These are phyloP conservation scores for Todiramphus chloris DNA, from an alignment of 2,113 vertebrate species.

Conservation along the genomic window DNA sequence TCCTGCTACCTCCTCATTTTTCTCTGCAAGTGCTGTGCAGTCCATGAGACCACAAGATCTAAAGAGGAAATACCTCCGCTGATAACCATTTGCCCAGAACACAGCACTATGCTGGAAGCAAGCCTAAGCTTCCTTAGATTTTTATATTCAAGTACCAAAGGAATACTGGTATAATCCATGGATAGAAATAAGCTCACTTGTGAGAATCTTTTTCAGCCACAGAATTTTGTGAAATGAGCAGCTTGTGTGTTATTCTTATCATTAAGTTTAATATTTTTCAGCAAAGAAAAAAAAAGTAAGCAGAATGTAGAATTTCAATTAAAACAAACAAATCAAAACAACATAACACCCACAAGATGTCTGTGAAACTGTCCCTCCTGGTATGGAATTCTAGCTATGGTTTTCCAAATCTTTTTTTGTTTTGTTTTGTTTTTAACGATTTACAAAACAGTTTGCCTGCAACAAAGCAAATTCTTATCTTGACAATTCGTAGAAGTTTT, in stretches of 20 bases:
- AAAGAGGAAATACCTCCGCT: neutral
- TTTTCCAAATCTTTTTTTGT: neutral
- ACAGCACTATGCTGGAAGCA: neutral
- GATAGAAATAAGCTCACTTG: neutral
- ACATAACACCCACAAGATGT: neutral
- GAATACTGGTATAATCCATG: neutral
- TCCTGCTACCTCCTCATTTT: neutral
- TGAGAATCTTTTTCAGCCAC: neutral
- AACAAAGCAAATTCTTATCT: neutral
- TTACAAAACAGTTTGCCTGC: neutral
- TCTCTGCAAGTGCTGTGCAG: neutral
- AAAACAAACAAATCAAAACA: slow-evolving; percentile 37
- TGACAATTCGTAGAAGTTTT: neutral
- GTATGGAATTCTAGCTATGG: neutral
- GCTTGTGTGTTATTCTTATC: slow-evolving; percentile 1
- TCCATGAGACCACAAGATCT: neutral
- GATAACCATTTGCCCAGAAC: neutral
- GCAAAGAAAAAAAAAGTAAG: neutral
- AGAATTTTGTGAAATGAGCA: slow-evolving; percentile 16
- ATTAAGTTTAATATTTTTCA: slow-evolving; percentile 29
- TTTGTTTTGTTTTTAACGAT: neutral
- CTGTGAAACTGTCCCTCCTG: slow-evolving; percentile 14
- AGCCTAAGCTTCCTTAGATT: neutral
- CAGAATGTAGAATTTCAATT: neutral
- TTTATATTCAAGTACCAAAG: neutral